Base-by-base conservation (phyloP, 2,888 invertebrate species). In the Augochlorella aurata region DNA sequence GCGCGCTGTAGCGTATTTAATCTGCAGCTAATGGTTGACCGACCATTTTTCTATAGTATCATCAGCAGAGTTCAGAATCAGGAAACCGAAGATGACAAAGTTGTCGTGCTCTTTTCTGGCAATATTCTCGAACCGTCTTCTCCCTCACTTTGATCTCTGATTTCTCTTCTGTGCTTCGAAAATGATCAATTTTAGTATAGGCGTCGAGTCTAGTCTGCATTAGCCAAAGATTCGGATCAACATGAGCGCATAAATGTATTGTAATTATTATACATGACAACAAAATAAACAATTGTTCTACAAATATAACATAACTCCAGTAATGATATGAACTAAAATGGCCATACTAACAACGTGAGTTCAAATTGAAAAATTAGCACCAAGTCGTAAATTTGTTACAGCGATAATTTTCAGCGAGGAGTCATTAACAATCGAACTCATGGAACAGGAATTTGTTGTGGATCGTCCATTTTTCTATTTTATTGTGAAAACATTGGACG, bases 401-500 rank as follows among this genome's bases (percentile, higher is more conserved):
- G 71, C 10, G 50, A n/a, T 68, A 1, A 54, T 38, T 24, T 2
- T 38, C 38, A 38, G 5, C 1, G 38, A 2, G 38, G 38, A 38
- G 0, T 38, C 38, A 38, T 38, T 38, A 38, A 38, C 38, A 38
- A 5, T 38, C 38, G 76, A 75, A 78, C 50, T 79, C 85, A 63
- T 74, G 12, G 49, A 61, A n/a, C 3, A 38, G 7, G 18, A 38
- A 18, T 72, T 72, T 45, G 16, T n/a, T 45, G 81, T 85, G 69
- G 75, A 88, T 67, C 85, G 76, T 73, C 88, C 88, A 18, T 89
- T 90, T 81, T 81, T 84, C 79, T 89, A 87, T 73, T 29, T 58
- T 16, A 87, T 88, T 70, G 81, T 72, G 69, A 74, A 66, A 29
- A 61, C 14, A 14, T 10, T 12, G 14, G 21, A 58, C 16, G 58